These are phyloP conservation scores for Drosophila fulvimacula DNA, from an alignment of 2,888 invertebrate genomes.

Conservation along the genomic window DNA sequence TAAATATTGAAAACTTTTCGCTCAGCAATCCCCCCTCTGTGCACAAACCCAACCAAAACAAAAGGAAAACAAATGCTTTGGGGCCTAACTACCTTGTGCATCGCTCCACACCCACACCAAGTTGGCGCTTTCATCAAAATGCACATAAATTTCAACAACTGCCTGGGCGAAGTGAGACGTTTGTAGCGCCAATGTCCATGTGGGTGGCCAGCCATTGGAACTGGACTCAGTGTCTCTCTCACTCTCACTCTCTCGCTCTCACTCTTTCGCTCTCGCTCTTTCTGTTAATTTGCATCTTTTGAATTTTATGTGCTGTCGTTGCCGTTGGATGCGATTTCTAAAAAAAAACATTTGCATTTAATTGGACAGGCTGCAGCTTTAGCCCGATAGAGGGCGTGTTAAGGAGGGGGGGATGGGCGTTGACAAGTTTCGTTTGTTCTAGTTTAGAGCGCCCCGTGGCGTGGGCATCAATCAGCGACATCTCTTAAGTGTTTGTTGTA, in stretches of 20 bases:
- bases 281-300: conserved; percentile 69
- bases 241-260: not conserved
- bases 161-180: conserved; percentile 70
- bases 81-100: conserved; percentile 16
- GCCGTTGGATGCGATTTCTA: conserved; percentile 70
- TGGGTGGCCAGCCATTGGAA: conserved; percentile 67
- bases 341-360: conserved; percentile 78
- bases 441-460: conserved; percentile 62
- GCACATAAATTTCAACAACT: conserved; percentile 72
- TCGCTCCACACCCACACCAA: conserved; percentile 63
- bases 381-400: conserved; percentile 9
- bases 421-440: conserved; percentile 73
- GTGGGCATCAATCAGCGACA: conserved; percentile 70
- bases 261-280: not conserved
- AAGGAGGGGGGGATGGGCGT: conserved; percentile 37
- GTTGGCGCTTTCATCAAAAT: conserved; percentile 75
- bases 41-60: not conserved
- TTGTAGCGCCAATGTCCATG: conserved; percentile 72
- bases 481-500: conserved; percentile 54
- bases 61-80: conserved; percentile 24
- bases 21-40: not conserved
- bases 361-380: conserved; percentile 59
- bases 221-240: conserved; percentile 39
- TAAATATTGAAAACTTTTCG: conserved; percentile 57
- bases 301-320: conserved; percentile 37